Evolutionary conservation across 2,113 vertebrate species (phyloP).

Genomic region (Eulemur macaco): DNA sequence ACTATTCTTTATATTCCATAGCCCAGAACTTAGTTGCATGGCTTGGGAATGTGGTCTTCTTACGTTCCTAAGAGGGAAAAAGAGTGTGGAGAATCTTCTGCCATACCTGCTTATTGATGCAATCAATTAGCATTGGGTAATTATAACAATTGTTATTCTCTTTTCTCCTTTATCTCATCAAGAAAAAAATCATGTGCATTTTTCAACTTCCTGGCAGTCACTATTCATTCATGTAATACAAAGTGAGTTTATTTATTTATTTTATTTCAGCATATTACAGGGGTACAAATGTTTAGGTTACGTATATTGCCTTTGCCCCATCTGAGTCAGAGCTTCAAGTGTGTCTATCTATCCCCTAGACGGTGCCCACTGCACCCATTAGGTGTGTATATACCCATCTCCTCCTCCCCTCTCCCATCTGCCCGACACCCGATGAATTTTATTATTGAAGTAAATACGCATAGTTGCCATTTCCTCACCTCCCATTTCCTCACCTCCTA

Average conservation of each 20-base stretch:
- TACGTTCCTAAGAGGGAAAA: neutral
- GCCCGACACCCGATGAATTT: too few species aligned
- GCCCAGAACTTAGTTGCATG: neutral
- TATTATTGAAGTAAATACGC: too few species aligned
- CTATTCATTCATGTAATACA: neutral
- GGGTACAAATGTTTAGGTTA: too few species aligned
- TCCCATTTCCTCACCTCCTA: neutral
- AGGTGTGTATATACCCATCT: too few species aligned
- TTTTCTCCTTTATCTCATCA: neutral
- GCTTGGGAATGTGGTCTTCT: neutral
- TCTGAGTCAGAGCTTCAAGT: too few species aligned
- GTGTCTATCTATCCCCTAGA: too few species aligned
- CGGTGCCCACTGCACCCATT: too few species aligned
- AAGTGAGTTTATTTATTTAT: neutral
- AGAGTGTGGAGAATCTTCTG: neutral
- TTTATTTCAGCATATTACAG: too few species aligned
- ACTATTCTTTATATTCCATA: neutral
- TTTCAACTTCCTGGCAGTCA: neutral
- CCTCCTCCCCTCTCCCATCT: too few species aligned
- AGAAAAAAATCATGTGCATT: neutral
- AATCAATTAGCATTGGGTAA: neutral
- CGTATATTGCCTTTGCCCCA: too few species aligned
- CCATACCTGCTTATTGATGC: fast-evolving
- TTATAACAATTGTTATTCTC: neutral
- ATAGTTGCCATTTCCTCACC: neutral